These are phyloP conservation scores for Tenthredo mesomela DNA, from an alignment of 2,888 invertebrate genomes.

Conservation along the genomic window DNA sequence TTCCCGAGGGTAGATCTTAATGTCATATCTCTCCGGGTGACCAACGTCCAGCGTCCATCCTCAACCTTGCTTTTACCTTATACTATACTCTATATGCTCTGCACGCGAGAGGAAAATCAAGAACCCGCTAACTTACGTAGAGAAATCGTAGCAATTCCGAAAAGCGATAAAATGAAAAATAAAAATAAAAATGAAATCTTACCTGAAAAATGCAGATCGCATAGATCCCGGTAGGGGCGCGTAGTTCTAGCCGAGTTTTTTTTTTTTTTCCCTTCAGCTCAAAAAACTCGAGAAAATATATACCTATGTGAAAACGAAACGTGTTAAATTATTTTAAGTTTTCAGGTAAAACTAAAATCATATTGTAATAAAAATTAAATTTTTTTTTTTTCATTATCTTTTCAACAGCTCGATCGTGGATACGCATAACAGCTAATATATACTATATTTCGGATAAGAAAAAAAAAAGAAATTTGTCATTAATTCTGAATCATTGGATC, in stretches of 20 bases:
- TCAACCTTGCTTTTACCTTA: neutral
- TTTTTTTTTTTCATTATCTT: too few species aligned
- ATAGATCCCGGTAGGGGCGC: too few species aligned
- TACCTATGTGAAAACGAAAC: too few species aligned
- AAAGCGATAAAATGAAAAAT: neutral
- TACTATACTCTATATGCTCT: neutral
- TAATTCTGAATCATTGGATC: slow-evolving; percentile 8
- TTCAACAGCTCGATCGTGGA: neutral
- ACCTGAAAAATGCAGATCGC: neutral
- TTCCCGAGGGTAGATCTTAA: slow-evolving; percentile 24
- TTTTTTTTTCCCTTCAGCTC: too few species aligned
- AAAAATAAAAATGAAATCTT: neutral
- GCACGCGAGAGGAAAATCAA: neutral
- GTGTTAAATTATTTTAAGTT: too few species aligned
- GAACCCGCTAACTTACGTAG: neutral
- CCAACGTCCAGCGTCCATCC: neutral
- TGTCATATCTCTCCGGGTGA: slow-evolving; percentile 13
- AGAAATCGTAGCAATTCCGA: slow-evolving; percentile 30
- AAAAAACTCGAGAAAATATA: too few species aligned
- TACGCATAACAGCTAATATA: too few species aligned
- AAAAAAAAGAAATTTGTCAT: neutral
- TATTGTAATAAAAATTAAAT: too few species aligned
- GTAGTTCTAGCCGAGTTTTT: too few species aligned
- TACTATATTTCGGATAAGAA: too few species aligned
- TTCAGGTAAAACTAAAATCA: too few species aligned